Percentiles rank a stretch among this genome's conserved stretches.
Evolutionary conservation across 2,797 vertebrate genomes (phyloP).

Genomic region (Strix occidentalis): DNA sequence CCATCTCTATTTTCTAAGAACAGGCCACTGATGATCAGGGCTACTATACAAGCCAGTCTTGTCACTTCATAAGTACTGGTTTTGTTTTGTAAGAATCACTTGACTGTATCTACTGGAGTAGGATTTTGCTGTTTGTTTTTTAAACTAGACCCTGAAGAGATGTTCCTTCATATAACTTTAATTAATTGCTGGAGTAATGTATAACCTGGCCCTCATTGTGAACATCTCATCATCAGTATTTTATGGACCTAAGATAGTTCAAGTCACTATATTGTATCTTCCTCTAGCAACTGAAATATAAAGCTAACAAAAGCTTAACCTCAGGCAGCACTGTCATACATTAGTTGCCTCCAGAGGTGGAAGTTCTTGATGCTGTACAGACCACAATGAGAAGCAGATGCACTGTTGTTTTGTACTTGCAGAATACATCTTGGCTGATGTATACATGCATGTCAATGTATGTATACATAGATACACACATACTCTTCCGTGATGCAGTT

Average conservation of each 20-base stretch:
- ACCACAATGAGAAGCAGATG: neutral
- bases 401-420: neutral
- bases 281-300: neutral
- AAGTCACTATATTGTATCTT: neutral
- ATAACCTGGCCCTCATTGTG: neutral
- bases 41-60: neutral
- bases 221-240: neutral
- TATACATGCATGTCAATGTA: fast-evolving
- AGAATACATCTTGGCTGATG: neutral
- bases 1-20: neutral
- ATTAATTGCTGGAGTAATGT: neutral
- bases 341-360: neutral
- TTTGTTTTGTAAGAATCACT: neutral
- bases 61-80: neutral
- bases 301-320: neutral
- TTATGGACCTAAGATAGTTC: neutral
- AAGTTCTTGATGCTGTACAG: neutral
- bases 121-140: neutral
- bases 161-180: neutral
- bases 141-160: neutral
- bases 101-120: neutral
- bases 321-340: neutral
- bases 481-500: neutral
- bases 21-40: neutral
- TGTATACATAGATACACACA: too few relatives aligned